Percentiles rank a stretch among this genome's conserved stretches.
Evolutionary conservation across 2,888 invertebrate genomes (phyloP).

Genomic region (Nephrocerus scutellatus): DNA sequence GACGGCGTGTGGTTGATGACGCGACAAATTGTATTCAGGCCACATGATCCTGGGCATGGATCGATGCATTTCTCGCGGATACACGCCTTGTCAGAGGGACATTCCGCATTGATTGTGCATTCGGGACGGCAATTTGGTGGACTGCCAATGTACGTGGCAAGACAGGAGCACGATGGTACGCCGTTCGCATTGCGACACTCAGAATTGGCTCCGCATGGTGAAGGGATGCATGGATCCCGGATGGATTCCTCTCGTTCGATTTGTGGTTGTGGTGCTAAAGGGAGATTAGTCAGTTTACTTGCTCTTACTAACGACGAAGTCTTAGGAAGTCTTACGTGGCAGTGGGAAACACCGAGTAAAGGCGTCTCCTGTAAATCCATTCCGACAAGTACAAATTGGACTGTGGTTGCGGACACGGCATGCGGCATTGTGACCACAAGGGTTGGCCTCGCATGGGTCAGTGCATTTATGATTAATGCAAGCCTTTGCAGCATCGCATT

Average conservation of each 20-base stretch:
- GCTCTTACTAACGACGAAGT: too few species aligned
- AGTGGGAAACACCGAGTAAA: slow-evolving; percentile 57
- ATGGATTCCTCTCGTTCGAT: slow-evolving; percentile 32
- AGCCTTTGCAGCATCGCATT: slow-evolving; percentile 64
- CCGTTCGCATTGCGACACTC: slow-evolving; percentile 57
- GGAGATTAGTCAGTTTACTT: slow-evolving; percentile 12
- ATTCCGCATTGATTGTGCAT: slow-evolving; percentile 66
- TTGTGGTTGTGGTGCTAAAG: slow-evolving; percentile 33
- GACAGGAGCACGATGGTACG: slow-evolving; percentile 60
- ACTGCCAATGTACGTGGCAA: slow-evolving; percentile 58
- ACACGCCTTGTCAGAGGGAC: slow-evolving; percentile 63
- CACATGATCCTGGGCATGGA: slow-evolving; percentile 68
- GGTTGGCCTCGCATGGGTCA: slow-evolving; percentile 66
- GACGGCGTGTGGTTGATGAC: slow-evolving; percentile 64
- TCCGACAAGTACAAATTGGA: slow-evolving; percentile 67
- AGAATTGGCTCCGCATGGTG: slow-evolving; percentile 62
- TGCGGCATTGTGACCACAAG: slow-evolving; percentile 58
- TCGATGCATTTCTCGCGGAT: slow-evolving; percentile 66
- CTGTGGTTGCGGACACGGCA: slow-evolving; percentile 73
- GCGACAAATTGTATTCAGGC: slow-evolving; percentile 55
- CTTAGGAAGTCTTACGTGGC: slow-evolving; percentile 48
- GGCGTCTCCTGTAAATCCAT: slow-evolving; percentile 67
- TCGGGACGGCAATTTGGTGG: slow-evolving; percentile 69
- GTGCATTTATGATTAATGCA: slow-evolving; percentile 71
- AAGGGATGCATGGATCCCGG: slow-evolving; percentile 61